Percentiles rank a stretch among this genome's conserved stretches.
Conservation (phyloP, 1,140 invertebrate species). For the Drosophila ogumai region DNA sequence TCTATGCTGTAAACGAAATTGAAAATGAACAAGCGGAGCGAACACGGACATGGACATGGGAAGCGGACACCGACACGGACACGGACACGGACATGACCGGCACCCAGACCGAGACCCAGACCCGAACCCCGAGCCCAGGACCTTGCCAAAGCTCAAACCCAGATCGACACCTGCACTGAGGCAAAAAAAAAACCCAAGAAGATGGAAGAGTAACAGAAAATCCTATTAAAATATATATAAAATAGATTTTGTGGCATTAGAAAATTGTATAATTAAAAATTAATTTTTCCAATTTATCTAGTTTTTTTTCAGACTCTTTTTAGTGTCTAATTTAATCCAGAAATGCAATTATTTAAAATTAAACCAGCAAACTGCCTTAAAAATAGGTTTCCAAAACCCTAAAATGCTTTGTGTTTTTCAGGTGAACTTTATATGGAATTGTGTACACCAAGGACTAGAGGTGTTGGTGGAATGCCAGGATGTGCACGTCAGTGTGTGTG, state of each 20-base stretch:
- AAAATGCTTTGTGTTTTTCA: background rate
- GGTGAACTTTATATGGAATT: background rate
- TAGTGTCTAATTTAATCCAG: background rate
- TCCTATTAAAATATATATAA: background rate
- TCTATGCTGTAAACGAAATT: slow-evolving; percentile 66
- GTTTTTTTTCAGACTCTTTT: too few relatives aligned
- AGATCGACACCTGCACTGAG: slow-evolving; percentile 16
- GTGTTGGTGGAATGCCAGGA: slow-evolving; percentile 44
- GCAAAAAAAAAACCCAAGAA: background rate
- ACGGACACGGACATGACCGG: slow-evolving; percentile 20
- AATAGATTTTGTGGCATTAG: background rate
- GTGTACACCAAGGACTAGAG: slow-evolving; percentile 14
- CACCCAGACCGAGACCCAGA: slow-evolving; percentile 7
- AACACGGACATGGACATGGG: slow-evolving; percentile 52
- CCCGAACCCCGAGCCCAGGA: background rate
- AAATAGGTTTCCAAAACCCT: background rate
- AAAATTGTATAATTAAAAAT: background rate
- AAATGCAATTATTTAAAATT: background rate
- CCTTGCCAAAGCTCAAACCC: slow-evolving; percentile 9
- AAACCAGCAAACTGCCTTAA: background rate
- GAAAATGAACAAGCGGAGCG: slow-evolving; percentile 66
- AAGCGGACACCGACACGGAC: slow-evolving; percentile 21
- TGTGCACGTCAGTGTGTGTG: slow-evolving; percentile 18
- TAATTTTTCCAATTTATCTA: too few relatives aligned
- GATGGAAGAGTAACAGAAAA: background rate